Percentiles rank a stretch among this genome's conserved stretches.
Evolutionary conservation across 1,140 invertebrate species (phyloP).

Genomic region (Mycetomoellerius zeteki): DNA sequence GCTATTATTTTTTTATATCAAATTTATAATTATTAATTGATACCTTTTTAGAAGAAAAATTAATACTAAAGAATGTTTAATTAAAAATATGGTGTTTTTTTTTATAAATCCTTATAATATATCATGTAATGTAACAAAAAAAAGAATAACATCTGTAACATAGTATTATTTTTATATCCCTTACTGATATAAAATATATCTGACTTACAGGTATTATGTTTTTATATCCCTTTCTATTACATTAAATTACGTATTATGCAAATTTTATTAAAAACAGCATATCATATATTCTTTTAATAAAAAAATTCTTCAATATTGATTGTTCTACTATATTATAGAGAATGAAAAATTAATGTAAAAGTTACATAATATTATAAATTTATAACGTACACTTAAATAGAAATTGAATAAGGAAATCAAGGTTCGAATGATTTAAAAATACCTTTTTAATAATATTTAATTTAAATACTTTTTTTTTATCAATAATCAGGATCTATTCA

Average conservation of each 20-base stretch:
- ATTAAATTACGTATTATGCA: not conserved
- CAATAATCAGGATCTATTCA: conserved; percentile 24
- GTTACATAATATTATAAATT: not conserved
- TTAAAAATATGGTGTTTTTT: too few relatives aligned
- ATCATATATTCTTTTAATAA: conserved; percentile 11
- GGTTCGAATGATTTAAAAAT: not conserved
- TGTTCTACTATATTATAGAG: not conserved
- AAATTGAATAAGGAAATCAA: not conserved
- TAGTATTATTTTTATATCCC: too few relatives aligned
- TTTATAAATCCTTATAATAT: too few relatives aligned
- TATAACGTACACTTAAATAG: not conserved
- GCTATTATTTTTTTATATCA: too few relatives aligned
- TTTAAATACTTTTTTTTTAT: not conserved
- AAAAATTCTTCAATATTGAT: not conserved
- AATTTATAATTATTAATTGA: too few relatives aligned
- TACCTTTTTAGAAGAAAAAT: too few relatives aligned
- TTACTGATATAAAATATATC: too few relatives aligned
- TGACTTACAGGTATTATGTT: not conserved
- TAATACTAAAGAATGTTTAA: too few relatives aligned
- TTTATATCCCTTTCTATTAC: not conserved
- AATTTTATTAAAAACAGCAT: not conserved
- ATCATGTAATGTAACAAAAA: too few relatives aligned
- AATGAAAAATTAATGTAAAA: not conserved
- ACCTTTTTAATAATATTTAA: not conserved
- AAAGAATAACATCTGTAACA: too few relatives aligned